These are phyloP conservation scores for Drosophila lutescens DNA, from an alignment of 2,888 invertebrate genomes.

Conservation along the genomic window DNA sequence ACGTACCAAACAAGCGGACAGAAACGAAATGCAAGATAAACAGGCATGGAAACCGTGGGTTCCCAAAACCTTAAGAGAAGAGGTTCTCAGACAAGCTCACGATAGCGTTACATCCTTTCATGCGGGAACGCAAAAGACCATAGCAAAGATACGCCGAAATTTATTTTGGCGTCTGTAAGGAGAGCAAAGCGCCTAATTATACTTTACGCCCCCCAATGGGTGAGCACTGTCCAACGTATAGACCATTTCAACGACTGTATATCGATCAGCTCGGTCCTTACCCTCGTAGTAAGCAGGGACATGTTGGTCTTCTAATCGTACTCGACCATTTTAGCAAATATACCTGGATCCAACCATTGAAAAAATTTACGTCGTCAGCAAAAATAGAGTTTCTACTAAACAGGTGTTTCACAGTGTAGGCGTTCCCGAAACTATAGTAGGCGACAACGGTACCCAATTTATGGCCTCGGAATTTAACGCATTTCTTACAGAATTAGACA, in stretches of 20 bases:
- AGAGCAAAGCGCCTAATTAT: neutral
- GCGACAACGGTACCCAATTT: neutral
- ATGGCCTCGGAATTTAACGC: neutral
- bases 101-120: neutral
- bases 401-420: neutral
- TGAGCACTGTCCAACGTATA: too few species aligned
- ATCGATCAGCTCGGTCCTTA: neutral
- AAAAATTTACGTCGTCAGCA: neutral
- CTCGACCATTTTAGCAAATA: neutral
- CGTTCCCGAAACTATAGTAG: neutral
- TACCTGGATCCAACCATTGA: neutral
- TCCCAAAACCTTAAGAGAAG: neutral
- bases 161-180: neutral
- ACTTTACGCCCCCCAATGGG: too few species aligned
- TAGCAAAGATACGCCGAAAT: neutral
- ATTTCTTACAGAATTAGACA: too few species aligned
- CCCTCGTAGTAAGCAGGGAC: neutral
- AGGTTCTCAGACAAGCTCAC: neutral
- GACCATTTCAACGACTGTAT: neutral
- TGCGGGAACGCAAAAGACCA: neutral
- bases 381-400: neutral
- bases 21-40: too few species aligned
- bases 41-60: neutral
- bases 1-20: neutral
- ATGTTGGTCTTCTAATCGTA: neutral